Base-by-base conservation (phyloP, 2,888 invertebrate genomes). In the Rhaphigaster nebulosa region DNA sequence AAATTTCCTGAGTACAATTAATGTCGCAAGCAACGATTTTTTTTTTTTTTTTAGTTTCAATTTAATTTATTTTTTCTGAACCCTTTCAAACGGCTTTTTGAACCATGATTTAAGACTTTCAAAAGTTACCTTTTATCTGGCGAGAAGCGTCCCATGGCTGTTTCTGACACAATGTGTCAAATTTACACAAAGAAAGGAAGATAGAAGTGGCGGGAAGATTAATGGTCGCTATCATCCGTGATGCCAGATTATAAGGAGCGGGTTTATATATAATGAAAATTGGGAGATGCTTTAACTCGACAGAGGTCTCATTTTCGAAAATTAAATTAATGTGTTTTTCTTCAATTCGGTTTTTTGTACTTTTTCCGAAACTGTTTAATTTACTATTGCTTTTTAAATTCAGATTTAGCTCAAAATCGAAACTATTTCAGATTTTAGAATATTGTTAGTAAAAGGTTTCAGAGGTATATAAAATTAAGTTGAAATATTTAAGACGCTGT, bases 211-310 rank as follows among this genome's bases (percentile, higher is more conserved):
- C 70, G 0, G 29, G 20, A 76, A 76, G 70, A 76, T 76, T 20
- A 76, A 76, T 76, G 34, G 34, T 76, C 20, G 34, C 70, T 76
- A 76, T 76, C 38, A 76, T 38, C 38, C 65, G n/a, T 38, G 70
- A 76, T 20, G 70, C 70, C 70, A 76, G 70, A 38, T 76, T 76
- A 76, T 76, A 76, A 38, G 38, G 70, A 76, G 10, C 15, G 65
- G 65, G 65, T 29, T n/a, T 65, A 65, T 38, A 76, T 38, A 76
- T 76, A 38, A 10, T 38, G 70, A 76, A 76, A 76, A 76, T 76
- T 76, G 34, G 70, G 23, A 38, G 38, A 38, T 76, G 38, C 70
- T 76, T 76, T 38, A 76, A 76, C 70, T 76, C 20, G 70, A 34
- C 70, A 76, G 20, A 34, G 20, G 6, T 76, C 38, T 76, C 38